These are phyloP conservation scores for Cyprinodon variegatus DNA, from an alignment of 2,113 vertebrate species.

Conservation along the genomic window DNA sequence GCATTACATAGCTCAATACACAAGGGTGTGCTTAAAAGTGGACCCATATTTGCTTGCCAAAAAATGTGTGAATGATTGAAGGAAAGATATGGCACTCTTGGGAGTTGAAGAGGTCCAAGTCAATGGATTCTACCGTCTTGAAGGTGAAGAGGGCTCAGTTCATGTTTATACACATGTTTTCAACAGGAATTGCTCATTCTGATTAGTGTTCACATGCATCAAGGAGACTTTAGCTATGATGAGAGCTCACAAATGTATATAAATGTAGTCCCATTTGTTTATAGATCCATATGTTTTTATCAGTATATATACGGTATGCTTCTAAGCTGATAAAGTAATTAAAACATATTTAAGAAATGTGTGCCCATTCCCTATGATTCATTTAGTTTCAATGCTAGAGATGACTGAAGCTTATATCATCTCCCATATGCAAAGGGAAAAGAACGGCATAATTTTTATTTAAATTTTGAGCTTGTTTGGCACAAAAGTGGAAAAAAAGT, in stretches of 20 bases:
- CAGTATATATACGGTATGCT: not conserved
- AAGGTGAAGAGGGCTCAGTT: slow-evolving; percentile 55
- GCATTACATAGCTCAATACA: slow-evolving; percentile 75
- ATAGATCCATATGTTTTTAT: not conserved
- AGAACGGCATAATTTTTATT: no score
- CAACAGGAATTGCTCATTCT: slow-evolving; percentile 34
- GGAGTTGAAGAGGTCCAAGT: slow-evolving; percentile 68
- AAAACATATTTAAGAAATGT: not conserved
- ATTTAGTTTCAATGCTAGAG: no score
- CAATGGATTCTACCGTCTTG: slow-evolving; percentile 68
- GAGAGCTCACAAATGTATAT: not conserved
- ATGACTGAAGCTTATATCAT: no score
- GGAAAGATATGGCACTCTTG: slow-evolving; percentile 69
- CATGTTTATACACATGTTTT: slow-evolving; percentile 59
- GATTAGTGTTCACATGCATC: slow-evolving; percentile 31
- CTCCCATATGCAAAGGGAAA: no score
- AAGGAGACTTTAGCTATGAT: slow-evolving; percentile 13
- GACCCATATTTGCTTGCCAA: slow-evolving; percentile 69
- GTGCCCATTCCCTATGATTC: no score
- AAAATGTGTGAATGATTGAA: slow-evolving; percentile 74
- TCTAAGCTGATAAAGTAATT: not conserved
- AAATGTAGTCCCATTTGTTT: not conserved
- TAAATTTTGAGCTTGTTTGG: no score
- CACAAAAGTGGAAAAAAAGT: no score
- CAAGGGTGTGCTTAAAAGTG: slow-evolving; percentile 72